Base-by-base conservation (phyloP, 2,888 invertebrate genomes). In the Masnerella sp. region DNA sequence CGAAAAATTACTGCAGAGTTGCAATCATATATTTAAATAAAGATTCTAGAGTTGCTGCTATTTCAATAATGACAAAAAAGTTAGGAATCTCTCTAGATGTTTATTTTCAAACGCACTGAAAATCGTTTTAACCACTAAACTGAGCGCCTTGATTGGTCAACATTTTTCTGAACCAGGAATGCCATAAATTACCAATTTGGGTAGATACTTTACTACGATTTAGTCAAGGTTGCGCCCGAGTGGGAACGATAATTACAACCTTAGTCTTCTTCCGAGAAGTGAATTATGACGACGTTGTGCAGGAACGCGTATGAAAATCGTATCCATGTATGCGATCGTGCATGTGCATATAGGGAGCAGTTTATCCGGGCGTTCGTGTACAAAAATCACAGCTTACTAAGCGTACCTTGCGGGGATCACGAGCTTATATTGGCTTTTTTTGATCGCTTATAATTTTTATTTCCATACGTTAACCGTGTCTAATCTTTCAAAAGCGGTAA, bases 211-310 rank as follows among this genome's bases (percentile, higher is more conserved):
- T 76, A 52, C 43, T 51, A 58, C 47, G 72, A 62, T 62, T 70
- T 47, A 40, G 59, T 43, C 78, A 76, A 80, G 79, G 77, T 72
- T 75, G 52, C 47, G 34, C 17, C 34, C 38, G 51, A 47, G 61
- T 36, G 70, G 30, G 67, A 70, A 75, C 74, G 59, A 65, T 79
- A 80, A 79, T 80, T 79, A 76, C 69, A 58, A 77, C 70, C 71
- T 65, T 42, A 74, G 65, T 74, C 74, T 42, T 51, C 72, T 81
- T 81, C 79, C 77, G 67, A 76, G 81, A 81, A 81, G 56, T 77
- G 75, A 77, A 78, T 81, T 78, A 81, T 81, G 79, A 79, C 75
- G 79, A 74, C 68, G 78, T 75, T 78, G 65, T 62, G 45, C n/a
- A 58, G 32, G 49, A 72, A 45, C 49, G 65, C 54, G 54, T 61